These are phyloP conservation scores for Anthopleura sola DNA, from an alignment of 64 coral and sea anemone species.

Conservation along the genomic window DNA sequence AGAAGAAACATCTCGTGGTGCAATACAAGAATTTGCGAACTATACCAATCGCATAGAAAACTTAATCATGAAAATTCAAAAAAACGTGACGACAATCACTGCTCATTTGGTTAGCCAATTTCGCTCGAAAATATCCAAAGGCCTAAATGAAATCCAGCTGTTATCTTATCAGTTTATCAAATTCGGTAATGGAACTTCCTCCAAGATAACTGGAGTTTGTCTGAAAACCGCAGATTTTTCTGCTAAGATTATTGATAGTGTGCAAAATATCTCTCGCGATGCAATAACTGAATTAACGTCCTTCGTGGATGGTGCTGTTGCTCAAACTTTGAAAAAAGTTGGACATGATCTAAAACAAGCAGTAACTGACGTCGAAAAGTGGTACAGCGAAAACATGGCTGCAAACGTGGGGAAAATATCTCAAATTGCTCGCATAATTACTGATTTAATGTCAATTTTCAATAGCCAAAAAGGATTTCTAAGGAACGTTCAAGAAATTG, in stretches of 20 bases:
- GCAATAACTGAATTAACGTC: slow-evolving; percentile 41
- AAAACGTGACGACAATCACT: slow-evolving; percentile 49
- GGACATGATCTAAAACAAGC: slow-evolving; percentile 45
- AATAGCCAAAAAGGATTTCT: slow-evolving; percentile 74
- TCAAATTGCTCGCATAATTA: slow-evolving; percentile 50
- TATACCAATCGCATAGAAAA: slow-evolving; percentile 57
- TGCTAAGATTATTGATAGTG: slow-evolving; percentile 65
- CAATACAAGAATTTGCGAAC: slow-evolving; percentile 40
- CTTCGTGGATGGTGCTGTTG: slow-evolving; percentile 62
- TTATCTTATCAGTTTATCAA: slow-evolving; percentile 48
- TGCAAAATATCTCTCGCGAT: slow-evolving; percentile 51
- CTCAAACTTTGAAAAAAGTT: slow-evolving; percentile 25
- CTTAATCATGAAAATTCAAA: slow-evolving; percentile 55
- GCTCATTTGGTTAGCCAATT: slow-evolving; percentile 55
- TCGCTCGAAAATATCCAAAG: slow-evolving; percentile 40
- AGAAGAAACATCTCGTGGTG: slow-evolving; percentile 38
- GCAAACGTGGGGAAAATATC: slow-evolving; percentile 58
- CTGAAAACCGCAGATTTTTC: slow-evolving; percentile 51
- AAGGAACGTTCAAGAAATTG: slow-evolving; percentile 48
- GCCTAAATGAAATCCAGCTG: slow-evolving; percentile 39
- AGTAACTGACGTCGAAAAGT: slow-evolving; percentile 49
- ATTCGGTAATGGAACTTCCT: slow-evolving; percentile 67
- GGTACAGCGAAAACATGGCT: slow-evolving; percentile 64
- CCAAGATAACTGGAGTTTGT: slow-evolving; percentile 54
- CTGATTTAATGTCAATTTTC: slow-evolving; percentile 71